Evolutionary conservation across 2,797 vertebrate species (phyloP), one percentile per base, ranked within the genome.

Genomic region (Anomalospiza imberbis): DNA sequence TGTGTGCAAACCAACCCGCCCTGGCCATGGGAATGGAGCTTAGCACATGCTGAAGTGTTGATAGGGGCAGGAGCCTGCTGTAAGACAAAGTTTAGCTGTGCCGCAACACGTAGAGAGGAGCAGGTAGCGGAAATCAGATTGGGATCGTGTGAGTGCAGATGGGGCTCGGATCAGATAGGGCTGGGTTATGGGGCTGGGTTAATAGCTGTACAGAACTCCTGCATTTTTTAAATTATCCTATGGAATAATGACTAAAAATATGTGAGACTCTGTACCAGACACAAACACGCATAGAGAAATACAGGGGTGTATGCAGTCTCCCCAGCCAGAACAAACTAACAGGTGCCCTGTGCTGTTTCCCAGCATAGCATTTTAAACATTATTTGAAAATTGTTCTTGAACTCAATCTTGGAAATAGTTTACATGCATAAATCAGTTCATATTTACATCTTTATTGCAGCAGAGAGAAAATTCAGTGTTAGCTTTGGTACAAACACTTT

Each of bases 381-480:
- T 51, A 62, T 65, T 89, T 77, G 17, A 58, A 91, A 92, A 85
- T 57, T 0, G 2, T 25, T 88, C 84, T 63, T 86, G 38, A 87
- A 75, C 42, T 93, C 72, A 58, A 15, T 89, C 78, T 96, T 92
- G 81, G 58, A 92, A 91, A 61, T 80, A 38, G 44, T 95, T 94
- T 94, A 80, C 75, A 75, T 74, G 75, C 67, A 50, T 71, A 84
- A 94, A 84, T 96, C 83, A 45, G 76, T 81, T 93, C 81, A 88
- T 58, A 89, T 80, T 70, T 94, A 73, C 66, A 86, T 87, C 71
- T 92, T 93, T 95, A 84, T 94, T 94, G 95, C 87, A 88, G 83
- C 86, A 91, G 74, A 91, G 87, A 95, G 73, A 82, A 97, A 96
- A 89, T 93, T 74, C 78, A 63, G 17, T 72, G 65, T 73, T 90